A percentile compares a stretch with the other conserved stretches of the same genome.
phyloP scores from a whole-genome alignment of 1,140 invertebrate genomes.

The Euschistus heros region DNA sequence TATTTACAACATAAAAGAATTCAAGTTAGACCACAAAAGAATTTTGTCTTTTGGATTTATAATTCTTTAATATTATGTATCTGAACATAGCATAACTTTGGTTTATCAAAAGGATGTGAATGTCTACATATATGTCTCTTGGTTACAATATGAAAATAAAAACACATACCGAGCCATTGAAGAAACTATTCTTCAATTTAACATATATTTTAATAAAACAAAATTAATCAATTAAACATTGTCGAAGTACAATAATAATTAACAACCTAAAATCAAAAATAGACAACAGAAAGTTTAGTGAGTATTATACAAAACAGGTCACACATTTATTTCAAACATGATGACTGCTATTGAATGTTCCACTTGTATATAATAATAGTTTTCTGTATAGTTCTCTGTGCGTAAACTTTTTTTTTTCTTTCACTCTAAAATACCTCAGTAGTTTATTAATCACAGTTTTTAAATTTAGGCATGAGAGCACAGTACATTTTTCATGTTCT shows the following conservation, averaged over 20 bases:
- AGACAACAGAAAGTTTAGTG: not conserved
- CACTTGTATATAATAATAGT: not conserved
- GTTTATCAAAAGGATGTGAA: not conserved
- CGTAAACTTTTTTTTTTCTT: not conserved
- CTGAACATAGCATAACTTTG: not conserved
- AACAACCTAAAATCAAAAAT: not conserved
- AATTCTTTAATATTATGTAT: constrained; percentile 3
- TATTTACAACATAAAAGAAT: constrained; percentile 1
- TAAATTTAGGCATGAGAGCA: not conserved
- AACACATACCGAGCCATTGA: not conserved
- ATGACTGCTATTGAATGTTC: not conserved
- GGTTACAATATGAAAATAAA: not conserved
- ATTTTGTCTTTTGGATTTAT: not conserved
- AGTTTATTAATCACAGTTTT: not conserved
- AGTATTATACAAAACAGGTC: not conserved
- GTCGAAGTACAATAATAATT: not conserved
- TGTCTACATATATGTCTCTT: too few relatives aligned
- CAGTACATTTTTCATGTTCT: constrained; percentile 18
- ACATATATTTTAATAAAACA: not conserved
- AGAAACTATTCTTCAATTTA: not conserved
- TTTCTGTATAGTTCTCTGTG: not conserved
- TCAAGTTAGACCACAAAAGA: constrained; percentile 2
- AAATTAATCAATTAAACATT: not conserved
- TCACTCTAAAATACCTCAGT: not conserved
- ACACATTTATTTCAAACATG: not conserved